Base-by-base conservation (phyloP, 2,797 vertebrate species). In the Epinephelus awoara region DNA sequence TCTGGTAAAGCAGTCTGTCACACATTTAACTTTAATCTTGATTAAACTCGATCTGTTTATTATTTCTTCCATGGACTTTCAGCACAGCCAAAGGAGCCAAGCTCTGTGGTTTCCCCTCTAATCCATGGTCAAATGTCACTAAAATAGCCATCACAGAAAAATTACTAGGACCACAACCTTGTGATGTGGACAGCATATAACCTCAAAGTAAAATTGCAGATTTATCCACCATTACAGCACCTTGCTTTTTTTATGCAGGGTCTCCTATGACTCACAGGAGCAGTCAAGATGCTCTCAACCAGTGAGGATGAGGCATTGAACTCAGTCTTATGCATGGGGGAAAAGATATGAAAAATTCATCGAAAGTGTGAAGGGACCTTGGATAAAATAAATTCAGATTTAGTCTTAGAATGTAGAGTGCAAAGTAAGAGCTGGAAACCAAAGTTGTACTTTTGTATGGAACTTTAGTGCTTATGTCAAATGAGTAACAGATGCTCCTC, bases 151-250 rank as follows among this genome's bases (percentile, higher is more conserved):
- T 88, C 79, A 74, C 70, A 82, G 77, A 85, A 75, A 91, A 84
- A 88, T 90, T 19, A 85, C 80, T 50, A 49, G 64, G 63, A 84
- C 92, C 92, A 63, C 76, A 87, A 63, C 29, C 82, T 72, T 90
- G 77, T 92, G 88, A 93, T 93, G 93, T 94, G 92, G 91, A 89
- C 74, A 47, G 27, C 67, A 38, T 42, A 65, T 17, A 64, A 91
- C 90, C 92, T 89, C 90, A 93, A 85, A 94, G 90, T 86, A 79
- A 85, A 93, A 91, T 27, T 81, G 67, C 92, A 94, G 88, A 93
- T 88, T 86, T 86, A 77, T 67, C 69, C 76, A 55, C 73, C 56
- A 84, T 86, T 80, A 80, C 83, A 56, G 85, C 85, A 92, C 87
- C 86, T 91, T 91, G 59, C 62, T 75, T 55, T 59, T 23, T 61